Base-by-base conservation (phyloP, 2,888 invertebrate genomes). In the Tachina lurida region DNA sequence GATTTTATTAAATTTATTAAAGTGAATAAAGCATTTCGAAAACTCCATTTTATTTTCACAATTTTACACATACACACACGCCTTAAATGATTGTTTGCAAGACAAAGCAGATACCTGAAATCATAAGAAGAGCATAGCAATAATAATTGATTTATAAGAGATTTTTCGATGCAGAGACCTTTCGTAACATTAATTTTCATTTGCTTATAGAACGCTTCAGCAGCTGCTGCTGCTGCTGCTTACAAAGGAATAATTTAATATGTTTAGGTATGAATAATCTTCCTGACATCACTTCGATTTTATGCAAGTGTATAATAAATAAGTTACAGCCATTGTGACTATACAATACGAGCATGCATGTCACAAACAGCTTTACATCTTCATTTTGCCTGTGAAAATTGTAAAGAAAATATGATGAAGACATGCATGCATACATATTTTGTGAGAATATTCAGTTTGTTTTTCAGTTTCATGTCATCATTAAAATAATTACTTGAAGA, bases 401-500 rank as follows among this genome's bases (percentile, higher is more conserved):
- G 22, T 3, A 39, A 60, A 9, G 56, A 15, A 60, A 39, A 60
- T 60, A 39, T 39, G 7, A 31, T 31, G 7, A 15, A 47, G 22
- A 47, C 47, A 1, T 31, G 13, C 15, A 43, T 19, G 13, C 19
- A 19, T 22, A 45, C 19, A 22, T 22, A 8, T 47, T 68, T 54
- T n/a, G 22, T 22, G 3, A 71, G 3, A 12, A 10, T 47, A 15
- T 63, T 74, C n/a, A 76, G 39, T 58, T 84, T 75, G 62, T 52
- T 80, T 31, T n/a, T n/a, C n/a, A n/a, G 63, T 74, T 49, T 58
- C 62, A 71, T 76, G 76, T 76, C 79, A 71, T 76, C 79, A 75
- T 71, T 80, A 76, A 80, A 75, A 67, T 80, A 76, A 84, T 80
- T 47, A 74, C 73, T 80, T 39, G 49, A 74, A 73, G 45, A 60